phyloP scores from a whole-genome alignment of 2,888 invertebrate genomes.

The Nipponacmea schrenckii region DNA sequence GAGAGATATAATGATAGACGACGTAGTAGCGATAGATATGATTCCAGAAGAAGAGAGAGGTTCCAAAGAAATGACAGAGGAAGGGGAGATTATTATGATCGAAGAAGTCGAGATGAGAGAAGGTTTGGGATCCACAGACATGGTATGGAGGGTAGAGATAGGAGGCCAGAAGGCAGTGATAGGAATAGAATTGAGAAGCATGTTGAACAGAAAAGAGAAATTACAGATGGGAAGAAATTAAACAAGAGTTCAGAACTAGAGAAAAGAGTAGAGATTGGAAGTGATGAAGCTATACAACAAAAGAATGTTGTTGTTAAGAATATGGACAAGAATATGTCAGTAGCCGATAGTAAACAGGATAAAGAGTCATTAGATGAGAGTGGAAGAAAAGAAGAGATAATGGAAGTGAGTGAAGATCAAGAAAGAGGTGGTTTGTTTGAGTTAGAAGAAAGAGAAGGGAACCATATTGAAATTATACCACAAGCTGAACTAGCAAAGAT shows the following conservation, averaged over 20 bases:
- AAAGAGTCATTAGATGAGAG: background rate
- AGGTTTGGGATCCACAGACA: constrained; percentile 3
- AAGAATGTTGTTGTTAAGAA: background rate
- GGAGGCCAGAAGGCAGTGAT: background rate
- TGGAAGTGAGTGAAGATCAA: background rate
- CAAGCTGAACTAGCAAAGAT: background rate
- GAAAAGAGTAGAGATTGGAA: constrained; percentile 7
- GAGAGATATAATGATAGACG: background rate
- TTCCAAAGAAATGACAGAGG: background rate
- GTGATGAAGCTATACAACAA: background rate
- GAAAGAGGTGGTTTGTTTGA: background rate
- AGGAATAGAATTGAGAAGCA: background rate
- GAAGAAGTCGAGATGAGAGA: constrained; percentile 1
- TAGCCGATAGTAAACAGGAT: background rate
- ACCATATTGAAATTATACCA: background rate
- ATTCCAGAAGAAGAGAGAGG: background rate
- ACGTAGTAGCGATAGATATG: background rate
- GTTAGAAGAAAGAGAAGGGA: background rate
- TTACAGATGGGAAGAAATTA: too few species aligned
- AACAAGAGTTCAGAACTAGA: constrained; percentile 1
- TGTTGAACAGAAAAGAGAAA: background rate
- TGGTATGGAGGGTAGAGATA: background rate
- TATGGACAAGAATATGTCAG: background rate
- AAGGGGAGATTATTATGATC: constrained; percentile 1
- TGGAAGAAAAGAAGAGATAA: background rate